Percentiles rank a stretch among this genome's conserved stretches.
Conservation (phyloP, 1,140 invertebrate genomes). For the Drosophila micromelanica region DNA sequence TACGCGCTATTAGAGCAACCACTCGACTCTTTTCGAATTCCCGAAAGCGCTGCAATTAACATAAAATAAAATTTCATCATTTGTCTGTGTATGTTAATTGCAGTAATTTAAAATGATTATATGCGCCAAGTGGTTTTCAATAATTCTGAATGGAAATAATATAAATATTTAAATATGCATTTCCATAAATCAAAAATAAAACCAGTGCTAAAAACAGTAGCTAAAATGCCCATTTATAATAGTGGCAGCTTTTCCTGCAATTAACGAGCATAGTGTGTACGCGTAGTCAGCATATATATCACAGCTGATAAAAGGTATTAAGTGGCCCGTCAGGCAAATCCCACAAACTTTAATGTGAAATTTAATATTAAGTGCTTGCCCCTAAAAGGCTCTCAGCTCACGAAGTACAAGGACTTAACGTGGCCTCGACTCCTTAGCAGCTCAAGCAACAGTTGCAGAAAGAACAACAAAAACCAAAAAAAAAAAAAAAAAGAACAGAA, state of each 20-base stretch:
- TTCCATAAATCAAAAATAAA: conserved; percentile 50
- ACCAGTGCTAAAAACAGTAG: not conserved
- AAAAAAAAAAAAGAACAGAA: not conserved
- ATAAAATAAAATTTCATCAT: conserved; percentile 61
- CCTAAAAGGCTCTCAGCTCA: conserved; percentile 4
- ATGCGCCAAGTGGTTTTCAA: conserved; percentile 62
- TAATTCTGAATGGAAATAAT: conserved; percentile 67
- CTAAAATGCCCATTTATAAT: conserved; percentile 31
- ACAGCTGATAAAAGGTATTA: not conserved
- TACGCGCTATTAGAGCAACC: conserved; percentile 72
- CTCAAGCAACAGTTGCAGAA: conserved; percentile 65
- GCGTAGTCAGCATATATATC: conserved; percentile 37
- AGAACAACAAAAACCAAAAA: not conserved
- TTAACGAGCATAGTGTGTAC: conserved; percentile 23
- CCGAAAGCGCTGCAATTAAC: conserved; percentile 62
- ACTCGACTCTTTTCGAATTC: conserved; percentile 4
- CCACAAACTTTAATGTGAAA: conserved; percentile 11
- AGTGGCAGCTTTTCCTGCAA: conserved; percentile 11
- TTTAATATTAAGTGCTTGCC: conserved; percentile 8
- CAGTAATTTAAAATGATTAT: conserved; percentile 59
- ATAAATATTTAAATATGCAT: conserved; percentile 28
- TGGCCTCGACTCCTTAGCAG: not conserved
- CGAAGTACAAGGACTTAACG: not conserved
- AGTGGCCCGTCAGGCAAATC: not conserved
- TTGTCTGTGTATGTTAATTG: conserved; percentile 59